Evolutionary conservation across 2,113 vertebrate species (phyloP), one percentile per base, ranked within the genome.

Genomic region (Stegastes partitus): DNA sequence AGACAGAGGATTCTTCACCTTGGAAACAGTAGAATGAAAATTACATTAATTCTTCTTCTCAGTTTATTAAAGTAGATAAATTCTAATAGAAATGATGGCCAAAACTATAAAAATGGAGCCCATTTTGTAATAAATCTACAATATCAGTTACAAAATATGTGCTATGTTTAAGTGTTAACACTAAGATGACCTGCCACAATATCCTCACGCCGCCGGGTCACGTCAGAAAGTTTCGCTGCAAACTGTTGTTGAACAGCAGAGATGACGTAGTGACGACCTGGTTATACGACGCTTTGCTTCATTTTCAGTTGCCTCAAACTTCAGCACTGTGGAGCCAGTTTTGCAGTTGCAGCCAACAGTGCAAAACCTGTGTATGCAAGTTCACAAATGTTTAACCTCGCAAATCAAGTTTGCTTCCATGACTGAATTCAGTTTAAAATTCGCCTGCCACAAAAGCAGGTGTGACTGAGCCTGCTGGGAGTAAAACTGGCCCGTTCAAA

Each of bases 241-340:
- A 42, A 14, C 25, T 11, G 51, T 9, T 21, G 47, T 50, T 50
- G 4, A 50, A n/a, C 47, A 9, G 47, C 47, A 50, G 47, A 50
- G 47, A 50, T 21, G 47, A 50, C 5, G 16, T 21, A 21, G 1
- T 21, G 47, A 50, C 10, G 4, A 50, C 16, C 45, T 16, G 47
- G 19, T 49, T n/a, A 50, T 21, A 1, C 9, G 8, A 49, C 7
- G 9, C 7, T 18, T 21, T 50, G 47, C 19, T 50, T 21, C 5
- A 19, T 19, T 19, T 50, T 50, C 47, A 50, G 11, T 4, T 67
- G 49, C 49, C 31, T 23, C 49, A 67, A 25, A 53, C 10, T 39
- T 67, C 66, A 55, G 11, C 34, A 55, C 34, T 47, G 19, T 44
- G 39, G 28, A 69, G 53, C n/a, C 54, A 47, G 58, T 19, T n/a